Base-by-base conservation (phyloP, 2,113 vertebrate species). In the Cisticola juncidis region DNA sequence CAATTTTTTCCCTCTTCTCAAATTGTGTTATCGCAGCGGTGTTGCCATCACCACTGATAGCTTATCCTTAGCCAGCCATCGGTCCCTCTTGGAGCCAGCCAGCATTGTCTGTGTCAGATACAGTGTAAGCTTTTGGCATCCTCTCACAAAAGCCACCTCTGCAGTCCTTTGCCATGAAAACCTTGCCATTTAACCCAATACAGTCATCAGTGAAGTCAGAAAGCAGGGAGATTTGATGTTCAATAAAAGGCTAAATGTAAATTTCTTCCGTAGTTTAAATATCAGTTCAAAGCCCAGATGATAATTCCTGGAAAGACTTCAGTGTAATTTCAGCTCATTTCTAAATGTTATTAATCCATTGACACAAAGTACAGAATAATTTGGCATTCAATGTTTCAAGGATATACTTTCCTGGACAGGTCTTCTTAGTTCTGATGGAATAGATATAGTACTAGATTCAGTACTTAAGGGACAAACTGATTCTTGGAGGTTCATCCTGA, bases 61-160 rank as follows among this genome's bases (percentile, higher is more conserved):
- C 9, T 45, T 12, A 14, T 26, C 12, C 3, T 56, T 28, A 42
- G 9, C 5, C 18, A 53, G 29, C 0, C 0, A 4, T 0, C 0
- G 4, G 3, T 51, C 17, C 1, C 0, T 51, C 48, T 26, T 48
- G 35, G 4, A 88, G 36, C 7, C 0, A 3, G 7, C 3, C 69
- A 31, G 5, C 6, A 36, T 6, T 44, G 9, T 6, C 12, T 71
- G 1, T 53, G 2, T n/a, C 3, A 4, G n/a, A 79, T 2, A 31
- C 0, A 3, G 16, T 3, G 5, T 25, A 42, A 77, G 7, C 4
- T 53, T 84, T 25, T 36, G 6, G 7, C 5, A 58, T 12, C 6
- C 66, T 62, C 21, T 68, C n/a, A 35, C 3, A 71, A 29, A 80
- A 86, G 3, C 3, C 29, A 47, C 4, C 9, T 6, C 9, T 65